Evolutionary conservation across 1,140 invertebrate genomes (phyloP).

Genomic region (Cydia amplana): DNA sequence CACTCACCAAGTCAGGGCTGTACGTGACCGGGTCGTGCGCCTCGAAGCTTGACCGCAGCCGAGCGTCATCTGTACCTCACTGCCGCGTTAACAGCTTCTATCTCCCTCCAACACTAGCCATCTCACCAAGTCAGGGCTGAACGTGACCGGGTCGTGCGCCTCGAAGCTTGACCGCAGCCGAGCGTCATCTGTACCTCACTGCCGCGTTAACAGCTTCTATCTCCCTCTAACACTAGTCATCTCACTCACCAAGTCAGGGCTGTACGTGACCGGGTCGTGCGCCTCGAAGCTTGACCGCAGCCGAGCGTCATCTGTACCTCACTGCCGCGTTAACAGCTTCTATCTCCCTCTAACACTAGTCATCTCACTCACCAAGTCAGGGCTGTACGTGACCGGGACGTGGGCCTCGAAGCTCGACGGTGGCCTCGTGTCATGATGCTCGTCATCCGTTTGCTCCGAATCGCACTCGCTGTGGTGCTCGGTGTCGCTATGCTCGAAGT

Average conservation of each 20-base stretch:
- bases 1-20: no score
- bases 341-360: not conserved
- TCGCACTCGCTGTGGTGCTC: constrained; percentile 58
- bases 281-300: constrained; percentile 60
- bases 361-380: not conserved
- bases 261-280: constrained; percentile 61
- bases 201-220: no score
- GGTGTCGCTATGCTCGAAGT: constrained; percentile 70
- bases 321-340: no score
- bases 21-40: no score
- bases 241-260: constrained; percentile 64
- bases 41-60: no score
- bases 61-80: no score
- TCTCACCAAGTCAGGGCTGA: constrained; percentile 67
- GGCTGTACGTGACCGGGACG: not conserved
- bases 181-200: no score
- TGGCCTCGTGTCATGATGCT: constrained; percentile 55
- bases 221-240: no score
- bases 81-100: no score
- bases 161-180: constrained; percentile 60
- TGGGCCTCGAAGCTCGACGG: constrained; percentile 55
- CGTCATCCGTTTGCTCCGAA: constrained; percentile 72
- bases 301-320: constrained; percentile 47
- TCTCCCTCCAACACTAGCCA: not conserved
- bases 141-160: constrained; percentile 57